These are phyloP conservation scores for Epirrhoe alternata DNA, from an alignment of 2,888 invertebrate genomes.

Conservation along the genomic window DNA sequence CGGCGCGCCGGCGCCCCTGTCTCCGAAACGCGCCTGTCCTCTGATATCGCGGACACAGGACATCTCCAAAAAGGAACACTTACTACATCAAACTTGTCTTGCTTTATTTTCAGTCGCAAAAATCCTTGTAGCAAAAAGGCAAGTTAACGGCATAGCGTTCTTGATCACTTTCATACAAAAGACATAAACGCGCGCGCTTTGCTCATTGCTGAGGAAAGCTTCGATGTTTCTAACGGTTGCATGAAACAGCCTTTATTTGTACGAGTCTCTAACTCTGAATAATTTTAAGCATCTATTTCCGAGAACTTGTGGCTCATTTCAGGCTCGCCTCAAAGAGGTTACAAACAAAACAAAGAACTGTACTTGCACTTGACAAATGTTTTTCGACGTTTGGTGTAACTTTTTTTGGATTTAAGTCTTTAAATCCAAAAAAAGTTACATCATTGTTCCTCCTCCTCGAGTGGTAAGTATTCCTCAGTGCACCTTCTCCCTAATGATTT, in stretches of 20 bases:
- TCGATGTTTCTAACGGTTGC: neutral
- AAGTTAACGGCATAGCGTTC: neutral
- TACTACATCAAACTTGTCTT: no score
- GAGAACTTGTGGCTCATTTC: no score
- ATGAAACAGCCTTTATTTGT: neutral
- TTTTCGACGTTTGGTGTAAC: no score
- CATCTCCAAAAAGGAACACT: neutral
- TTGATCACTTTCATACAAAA: conserved; percentile 7
- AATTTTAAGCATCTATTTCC: no score
- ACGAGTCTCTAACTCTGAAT: neutral
- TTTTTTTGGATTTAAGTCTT: no score
- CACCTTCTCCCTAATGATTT: no score
- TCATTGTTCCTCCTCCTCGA: no score
- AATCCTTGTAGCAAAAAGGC: neutral
- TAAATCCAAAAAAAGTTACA: no score
- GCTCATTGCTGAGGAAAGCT: neutral
- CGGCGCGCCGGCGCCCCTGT: conserved; percentile 1
- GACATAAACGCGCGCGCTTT: conserved; percentile 22
- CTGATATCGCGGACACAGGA: conserved; percentile 3
- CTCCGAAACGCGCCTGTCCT: neutral
- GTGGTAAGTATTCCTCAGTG: no score
- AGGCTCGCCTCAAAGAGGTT: no score
- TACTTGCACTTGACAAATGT: no score
- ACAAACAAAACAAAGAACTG: no score
- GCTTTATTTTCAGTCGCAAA: neutral